Evolutionary conservation across 2,888 invertebrate genomes (phyloP).

Genomic region (Leptopilina drosophilae): DNA sequence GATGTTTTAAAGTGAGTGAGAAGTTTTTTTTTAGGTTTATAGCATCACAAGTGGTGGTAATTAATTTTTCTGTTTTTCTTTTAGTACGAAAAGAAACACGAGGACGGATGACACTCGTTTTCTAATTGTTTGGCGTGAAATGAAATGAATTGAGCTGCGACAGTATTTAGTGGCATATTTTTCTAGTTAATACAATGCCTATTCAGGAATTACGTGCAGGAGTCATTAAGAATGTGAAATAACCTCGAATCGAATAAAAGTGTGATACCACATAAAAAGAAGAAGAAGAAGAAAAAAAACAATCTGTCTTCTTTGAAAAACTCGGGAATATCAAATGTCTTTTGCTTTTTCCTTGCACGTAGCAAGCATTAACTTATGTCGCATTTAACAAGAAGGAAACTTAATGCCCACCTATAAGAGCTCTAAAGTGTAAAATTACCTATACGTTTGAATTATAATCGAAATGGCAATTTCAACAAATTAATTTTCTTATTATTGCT

Average conservation of each 20-base stretch:
- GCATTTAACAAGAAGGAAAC: slow-evolving; percentile 14
- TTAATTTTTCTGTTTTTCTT: too few species aligned
- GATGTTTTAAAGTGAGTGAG: too few species aligned
- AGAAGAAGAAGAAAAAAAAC: neutral
- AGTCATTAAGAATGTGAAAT: slow-evolving; percentile 36
- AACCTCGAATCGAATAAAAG: slow-evolving; percentile 25
- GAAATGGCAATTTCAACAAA: neutral
- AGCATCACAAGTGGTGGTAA: too few species aligned
- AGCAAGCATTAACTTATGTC: slow-evolving; percentile 6
- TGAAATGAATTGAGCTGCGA: neutral
- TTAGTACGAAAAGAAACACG: slow-evolving; percentile 2
- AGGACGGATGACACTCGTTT: slow-evolving; percentile 22
- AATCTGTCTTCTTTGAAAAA: neutral
- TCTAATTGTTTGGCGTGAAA: slow-evolving; percentile 30
- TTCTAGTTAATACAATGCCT: slow-evolving; percentile 29
- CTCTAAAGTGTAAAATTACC: slow-evolving; percentile 21
- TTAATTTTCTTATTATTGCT: neutral
- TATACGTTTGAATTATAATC: neutral
- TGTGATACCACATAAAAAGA: neutral
- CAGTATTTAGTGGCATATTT: neutral
- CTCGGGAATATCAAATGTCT: slow-evolving; percentile 1
- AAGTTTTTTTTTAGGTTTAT: too few species aligned
- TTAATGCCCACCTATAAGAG: neutral
- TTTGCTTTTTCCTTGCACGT: slow-evolving; percentile 24
- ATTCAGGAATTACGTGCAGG: slow-evolving; percentile 23